These are phyloP conservation scores for Lepidurus apus DNA, from an alignment of 1,140 invertebrate genomes.

Conservation along the genomic window DNA sequence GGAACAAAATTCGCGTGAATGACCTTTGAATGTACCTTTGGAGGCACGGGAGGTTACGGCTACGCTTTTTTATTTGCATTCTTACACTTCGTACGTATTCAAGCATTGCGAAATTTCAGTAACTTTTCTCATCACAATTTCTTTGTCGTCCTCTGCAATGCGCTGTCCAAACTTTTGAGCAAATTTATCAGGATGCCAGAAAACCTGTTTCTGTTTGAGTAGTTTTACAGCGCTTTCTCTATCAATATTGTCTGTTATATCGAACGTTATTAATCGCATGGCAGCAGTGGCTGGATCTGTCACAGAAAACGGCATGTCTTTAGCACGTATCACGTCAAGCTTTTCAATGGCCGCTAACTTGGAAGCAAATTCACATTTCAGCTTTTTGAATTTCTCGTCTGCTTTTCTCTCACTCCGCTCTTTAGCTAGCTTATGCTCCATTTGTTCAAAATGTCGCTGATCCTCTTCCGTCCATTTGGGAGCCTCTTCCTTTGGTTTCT, in stretches of 20 bases:
- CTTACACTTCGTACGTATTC: conserved; percentile 22
- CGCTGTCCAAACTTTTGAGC: conserved; percentile 30
- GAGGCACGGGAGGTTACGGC: background rate
- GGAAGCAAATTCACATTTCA: background rate
- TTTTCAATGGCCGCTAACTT: background rate
- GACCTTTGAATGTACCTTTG: too few relatives aligned
- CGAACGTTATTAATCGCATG: conserved; percentile 22
- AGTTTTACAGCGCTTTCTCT: background rate
- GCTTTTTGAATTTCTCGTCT: background rate
- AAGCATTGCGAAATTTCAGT: conserved; percentile 33
- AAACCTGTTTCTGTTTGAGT: conserved; percentile 24
- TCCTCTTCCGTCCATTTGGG: conserved; percentile 30
- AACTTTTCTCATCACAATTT: conserved; percentile 25
- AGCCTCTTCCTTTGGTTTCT: background rate
- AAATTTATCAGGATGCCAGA: conserved; percentile 34
- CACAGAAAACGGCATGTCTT: conserved; percentile 23
- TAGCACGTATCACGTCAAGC: background rate
- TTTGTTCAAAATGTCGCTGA: conserved; percentile 24
- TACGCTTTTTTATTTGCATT: background rate
- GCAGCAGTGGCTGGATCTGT: background rate
- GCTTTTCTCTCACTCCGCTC: background rate
- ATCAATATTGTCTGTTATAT: conserved; percentile 12
- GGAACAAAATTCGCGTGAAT: too few relatives aligned
- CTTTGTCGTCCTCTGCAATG: conserved; percentile 25
- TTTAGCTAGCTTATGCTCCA: background rate